A percentile compares a stretch with the other conserved stretches of the same genome.
phyloP scores from a whole-genome alignment of 2,113 vertebrate species.

The Crotalus viridis region DNA sequence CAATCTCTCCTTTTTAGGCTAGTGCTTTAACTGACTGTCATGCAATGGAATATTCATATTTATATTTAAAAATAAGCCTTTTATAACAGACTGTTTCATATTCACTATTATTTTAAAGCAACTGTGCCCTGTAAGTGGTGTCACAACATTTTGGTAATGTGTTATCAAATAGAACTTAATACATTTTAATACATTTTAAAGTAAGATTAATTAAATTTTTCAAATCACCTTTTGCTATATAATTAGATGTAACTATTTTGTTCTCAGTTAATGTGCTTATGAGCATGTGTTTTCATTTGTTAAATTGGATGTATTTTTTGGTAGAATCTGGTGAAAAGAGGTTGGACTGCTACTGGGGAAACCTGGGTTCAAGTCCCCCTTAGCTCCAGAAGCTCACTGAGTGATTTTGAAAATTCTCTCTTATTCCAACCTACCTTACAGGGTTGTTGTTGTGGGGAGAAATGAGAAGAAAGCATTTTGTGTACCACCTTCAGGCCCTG shows the following conservation, averaged over 20 bases:
- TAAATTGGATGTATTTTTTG: neutral
- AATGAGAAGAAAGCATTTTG: neutral
- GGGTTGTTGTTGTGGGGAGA: neutral
- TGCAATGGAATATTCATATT: neutral
- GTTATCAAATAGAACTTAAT: neutral
- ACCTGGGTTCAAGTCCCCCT: neutral
- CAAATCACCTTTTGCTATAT: neutral
- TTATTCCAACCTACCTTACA: neutral
- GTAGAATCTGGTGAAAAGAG: neutral
- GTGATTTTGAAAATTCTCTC: neutral
- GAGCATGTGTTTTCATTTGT: neutral
- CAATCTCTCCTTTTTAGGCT: neutral
- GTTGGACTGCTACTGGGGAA: neutral
- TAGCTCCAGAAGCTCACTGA: neutral
- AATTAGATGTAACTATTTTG: neutral
- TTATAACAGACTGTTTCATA: neutral
- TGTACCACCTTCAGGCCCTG: neutral
- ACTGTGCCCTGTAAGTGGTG: neutral
- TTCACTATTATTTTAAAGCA: neutral
- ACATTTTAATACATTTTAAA: neutral
- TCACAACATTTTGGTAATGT: neutral
- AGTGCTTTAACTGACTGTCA: neutral
- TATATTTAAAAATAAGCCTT: neutral
- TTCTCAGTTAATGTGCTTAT: neutral
- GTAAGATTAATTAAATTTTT: neutral